Percentiles rank a stretch among this genome's conserved stretches.
Evolutionary conservation across 2,888 invertebrate genomes (phyloP).

Genomic region (Toxonevra muliebris): DNA sequence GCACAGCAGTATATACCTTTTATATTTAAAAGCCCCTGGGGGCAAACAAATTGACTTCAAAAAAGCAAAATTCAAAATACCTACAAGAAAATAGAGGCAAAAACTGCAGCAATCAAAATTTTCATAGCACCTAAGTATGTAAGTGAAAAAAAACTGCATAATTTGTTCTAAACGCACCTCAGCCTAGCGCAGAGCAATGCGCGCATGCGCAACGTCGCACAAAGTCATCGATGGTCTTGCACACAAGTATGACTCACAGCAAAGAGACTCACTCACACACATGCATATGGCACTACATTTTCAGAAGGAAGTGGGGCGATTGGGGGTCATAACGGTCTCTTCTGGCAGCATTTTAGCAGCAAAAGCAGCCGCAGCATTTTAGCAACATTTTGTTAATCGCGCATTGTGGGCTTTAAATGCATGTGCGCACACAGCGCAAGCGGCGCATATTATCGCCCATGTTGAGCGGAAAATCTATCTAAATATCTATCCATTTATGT

Average conservation of each 20-base stretch:
- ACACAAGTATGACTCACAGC: neutral
- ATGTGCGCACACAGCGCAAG: too few species aligned
- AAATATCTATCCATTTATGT: too few species aligned
- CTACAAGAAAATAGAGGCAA: neutral
- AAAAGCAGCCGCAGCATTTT: too few species aligned
- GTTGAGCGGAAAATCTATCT: too few species aligned
- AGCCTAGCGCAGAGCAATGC: neutral
- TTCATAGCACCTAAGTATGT: neutral
- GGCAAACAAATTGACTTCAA: slow-evolving; percentile 9
- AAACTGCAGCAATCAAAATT: too few species aligned
- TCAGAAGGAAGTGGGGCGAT: too few species aligned
- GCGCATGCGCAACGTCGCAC: neutral
- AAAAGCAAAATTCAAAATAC: neutral
- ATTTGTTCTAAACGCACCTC: slow-evolving; percentile 11
- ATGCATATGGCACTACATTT: neutral
- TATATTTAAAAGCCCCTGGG: neutral
- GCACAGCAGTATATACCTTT: neutral
- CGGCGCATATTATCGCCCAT: too few species aligned
- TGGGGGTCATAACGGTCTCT: too few species aligned
- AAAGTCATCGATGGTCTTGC: neutral
- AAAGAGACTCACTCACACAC: neutral
- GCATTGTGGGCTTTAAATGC: too few species aligned
- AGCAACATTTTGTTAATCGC: too few species aligned
- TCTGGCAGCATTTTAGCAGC: too few species aligned
- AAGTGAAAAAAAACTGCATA: neutral